phyloP scores from a whole-genome alignment of 2,888 invertebrate species.

The Pandemis cinnamomeana region DNA sequence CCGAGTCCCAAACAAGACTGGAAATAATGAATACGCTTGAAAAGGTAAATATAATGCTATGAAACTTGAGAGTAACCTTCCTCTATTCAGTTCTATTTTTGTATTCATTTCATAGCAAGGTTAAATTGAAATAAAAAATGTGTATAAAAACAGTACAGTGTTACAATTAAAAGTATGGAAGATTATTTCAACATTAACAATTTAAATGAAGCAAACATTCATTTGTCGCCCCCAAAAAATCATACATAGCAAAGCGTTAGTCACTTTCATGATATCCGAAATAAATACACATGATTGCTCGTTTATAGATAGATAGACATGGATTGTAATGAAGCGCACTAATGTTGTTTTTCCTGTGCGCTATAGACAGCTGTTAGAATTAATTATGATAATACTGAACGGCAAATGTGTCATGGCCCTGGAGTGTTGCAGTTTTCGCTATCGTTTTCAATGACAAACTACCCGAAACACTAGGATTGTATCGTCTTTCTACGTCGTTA shows the following conservation, averaged over 20 bases:
- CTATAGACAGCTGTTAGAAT: slow-evolving; percentile 29
- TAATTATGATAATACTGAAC: slow-evolving; percentile 31
- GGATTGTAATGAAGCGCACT: neutral
- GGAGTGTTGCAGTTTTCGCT: slow-evolving; percentile 20
- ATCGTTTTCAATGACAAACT: slow-evolving; percentile 1
- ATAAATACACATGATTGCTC: too few species aligned
- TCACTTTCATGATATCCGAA: too few species aligned
- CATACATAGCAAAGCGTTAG: too few species aligned
- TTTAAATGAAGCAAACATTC: too few species aligned
- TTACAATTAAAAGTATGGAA: too few species aligned
- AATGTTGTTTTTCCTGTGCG: slow-evolving; percentile 29
- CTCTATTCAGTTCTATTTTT: neutral
- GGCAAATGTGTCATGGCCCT: slow-evolving; percentile 38
- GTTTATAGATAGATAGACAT: neutral
- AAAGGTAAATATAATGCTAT: slow-evolving; percentile 85
- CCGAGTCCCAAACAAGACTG: slow-evolving; percentile 97
- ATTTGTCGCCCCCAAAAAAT: too few species aligned
- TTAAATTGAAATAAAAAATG: too few species aligned
- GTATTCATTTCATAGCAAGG: too few species aligned
- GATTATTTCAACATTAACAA: too few species aligned
- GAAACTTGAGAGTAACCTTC: neutral
- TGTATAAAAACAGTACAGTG: too few species aligned
- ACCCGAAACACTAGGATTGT: too few species aligned
- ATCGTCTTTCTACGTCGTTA: too few species aligned
- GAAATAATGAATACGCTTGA: slow-evolving; percentile 99